A percentile compares a stretch with the other conserved stretches of the same genome.
Conservation (phyloP, 53 echinoderm and acorn worm species). For the Zoroaster sp. region DNA sequence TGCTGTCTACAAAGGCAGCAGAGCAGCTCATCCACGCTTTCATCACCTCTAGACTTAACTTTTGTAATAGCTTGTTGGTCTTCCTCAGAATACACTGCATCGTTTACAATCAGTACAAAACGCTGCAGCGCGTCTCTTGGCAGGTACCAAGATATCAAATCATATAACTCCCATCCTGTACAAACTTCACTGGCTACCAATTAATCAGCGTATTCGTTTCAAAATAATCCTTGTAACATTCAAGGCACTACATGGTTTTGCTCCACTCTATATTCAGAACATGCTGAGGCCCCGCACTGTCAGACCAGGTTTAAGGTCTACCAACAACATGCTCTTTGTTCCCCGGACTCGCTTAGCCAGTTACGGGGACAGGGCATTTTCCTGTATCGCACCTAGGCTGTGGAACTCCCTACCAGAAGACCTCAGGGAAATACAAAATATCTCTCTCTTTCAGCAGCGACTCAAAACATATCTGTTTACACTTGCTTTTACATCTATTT, state of each 20-base stretch:
- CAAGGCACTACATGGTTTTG: not conserved
- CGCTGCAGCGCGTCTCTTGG: no score
- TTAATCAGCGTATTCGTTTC: not conserved
- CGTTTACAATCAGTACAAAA: not conserved
- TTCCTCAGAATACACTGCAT: not conserved
- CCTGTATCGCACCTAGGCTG: not conserved
- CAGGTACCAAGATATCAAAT: no score
- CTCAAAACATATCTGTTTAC: no score
- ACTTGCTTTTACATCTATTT: no score
- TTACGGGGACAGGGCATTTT: not conserved
- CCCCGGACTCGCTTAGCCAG: not conserved
- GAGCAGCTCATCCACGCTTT: not conserved
- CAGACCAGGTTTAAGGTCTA: not conserved
- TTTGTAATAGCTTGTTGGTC: constrained; percentile 33
- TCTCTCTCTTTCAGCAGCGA: no score
- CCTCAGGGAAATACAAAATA: not conserved
- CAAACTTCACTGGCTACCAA: no score
- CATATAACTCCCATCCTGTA: no score
- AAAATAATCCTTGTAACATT: not conserved
- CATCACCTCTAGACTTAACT: constrained; percentile 30
- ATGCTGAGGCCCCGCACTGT: not conserved
- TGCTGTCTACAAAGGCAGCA: no score
- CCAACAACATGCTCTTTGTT: not conserved
- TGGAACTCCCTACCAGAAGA: no score
- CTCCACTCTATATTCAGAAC: not conserved